Evolutionary conservation across 1,140 invertebrate species (phyloP).

Genomic region (Drosophila murphyi): DNA sequence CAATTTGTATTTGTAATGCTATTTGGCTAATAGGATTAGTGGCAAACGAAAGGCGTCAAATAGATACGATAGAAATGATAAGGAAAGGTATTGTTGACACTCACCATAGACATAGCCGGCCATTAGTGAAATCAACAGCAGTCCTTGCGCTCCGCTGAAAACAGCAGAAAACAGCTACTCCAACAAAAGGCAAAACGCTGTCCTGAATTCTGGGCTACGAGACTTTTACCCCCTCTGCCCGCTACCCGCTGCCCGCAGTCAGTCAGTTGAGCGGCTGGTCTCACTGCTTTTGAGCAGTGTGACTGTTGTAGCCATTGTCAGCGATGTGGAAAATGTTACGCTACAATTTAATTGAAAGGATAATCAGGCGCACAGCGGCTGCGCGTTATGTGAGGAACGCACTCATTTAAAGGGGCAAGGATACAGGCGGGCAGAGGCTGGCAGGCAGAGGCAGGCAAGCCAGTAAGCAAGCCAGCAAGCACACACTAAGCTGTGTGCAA

Average conservation of each 20-base stretch:
- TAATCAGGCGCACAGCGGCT: conserved; percentile 78
- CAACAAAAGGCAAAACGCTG: conserved; percentile 23
- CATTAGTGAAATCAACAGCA: conserved; percentile 75
- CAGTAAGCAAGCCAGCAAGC: conserved; percentile 9
- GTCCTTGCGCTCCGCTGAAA: conserved; percentile 17
- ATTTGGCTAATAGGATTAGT: too few relatives aligned
- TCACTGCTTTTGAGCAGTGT: conserved; percentile 4
- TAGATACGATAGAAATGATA: not conserved
- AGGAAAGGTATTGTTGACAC: conserved; percentile 10
- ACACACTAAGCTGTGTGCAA: conserved; percentile 62
- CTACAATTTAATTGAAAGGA: conserved; percentile 83
- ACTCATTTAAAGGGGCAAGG: conserved; percentile 39
- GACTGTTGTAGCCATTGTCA: conserved; percentile 49
- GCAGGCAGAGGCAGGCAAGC: too few relatives aligned
- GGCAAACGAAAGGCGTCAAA: not conserved
- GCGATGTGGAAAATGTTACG: conserved; percentile 81
- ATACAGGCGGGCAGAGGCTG: not conserved
- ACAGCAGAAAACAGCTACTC: not conserved
- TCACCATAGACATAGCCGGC: conserved; percentile 18
- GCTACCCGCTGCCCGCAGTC: not conserved
- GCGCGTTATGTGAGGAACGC: conserved; percentile 57
- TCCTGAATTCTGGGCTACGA: conserved; percentile 28
- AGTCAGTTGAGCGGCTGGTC: not conserved
- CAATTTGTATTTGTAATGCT: too few relatives aligned
- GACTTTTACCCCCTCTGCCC: not conserved